These are phyloP conservation scores for Mormyrus iriodes DNA, from an alignment of 2,113 vertebrate genomes.

Conservation along the genomic window DNA sequence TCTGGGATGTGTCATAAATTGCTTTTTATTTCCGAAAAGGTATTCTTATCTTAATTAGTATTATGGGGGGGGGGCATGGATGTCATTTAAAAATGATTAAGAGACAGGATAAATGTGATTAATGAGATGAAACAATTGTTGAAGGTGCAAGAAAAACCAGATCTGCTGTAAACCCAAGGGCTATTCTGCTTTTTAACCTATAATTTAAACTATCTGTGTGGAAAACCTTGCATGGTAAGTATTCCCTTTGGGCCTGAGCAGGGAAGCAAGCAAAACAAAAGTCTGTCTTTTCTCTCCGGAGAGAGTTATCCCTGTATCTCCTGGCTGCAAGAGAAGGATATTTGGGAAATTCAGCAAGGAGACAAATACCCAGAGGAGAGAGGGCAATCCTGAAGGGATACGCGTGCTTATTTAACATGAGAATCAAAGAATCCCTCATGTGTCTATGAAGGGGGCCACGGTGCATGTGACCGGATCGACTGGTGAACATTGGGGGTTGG, in stretches of 20 bases:
- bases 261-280: not conserved
- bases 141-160: not conserved
- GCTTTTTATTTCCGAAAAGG: conserved; percentile 2
- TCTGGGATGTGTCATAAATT: not conserved
- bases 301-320: not conserved
- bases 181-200: not conserved
- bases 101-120: not conserved
- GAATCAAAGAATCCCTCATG: not conserved
- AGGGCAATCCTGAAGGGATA: not conserved
- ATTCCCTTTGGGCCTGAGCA: not conserved
- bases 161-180: not conserved
- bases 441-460: not conserved
- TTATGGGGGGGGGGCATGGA: not conserved
- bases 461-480: not conserved
- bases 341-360: not conserved
- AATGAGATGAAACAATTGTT: not conserved
- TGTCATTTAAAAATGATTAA: not conserved
- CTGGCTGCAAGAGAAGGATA: not conserved
- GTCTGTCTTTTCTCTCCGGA: not conserved
- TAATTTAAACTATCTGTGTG: not conserved
- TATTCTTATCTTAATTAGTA: not conserved
- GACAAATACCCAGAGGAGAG: not conserved
- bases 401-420: not conserved
- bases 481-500: not conserved
- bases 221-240: not conserved